Evolutionary conservation across 2,888 invertebrate genomes (phyloP), one percentile per base, ranked within the genome.

Genomic region (Sesia bembeciformis): DNA sequence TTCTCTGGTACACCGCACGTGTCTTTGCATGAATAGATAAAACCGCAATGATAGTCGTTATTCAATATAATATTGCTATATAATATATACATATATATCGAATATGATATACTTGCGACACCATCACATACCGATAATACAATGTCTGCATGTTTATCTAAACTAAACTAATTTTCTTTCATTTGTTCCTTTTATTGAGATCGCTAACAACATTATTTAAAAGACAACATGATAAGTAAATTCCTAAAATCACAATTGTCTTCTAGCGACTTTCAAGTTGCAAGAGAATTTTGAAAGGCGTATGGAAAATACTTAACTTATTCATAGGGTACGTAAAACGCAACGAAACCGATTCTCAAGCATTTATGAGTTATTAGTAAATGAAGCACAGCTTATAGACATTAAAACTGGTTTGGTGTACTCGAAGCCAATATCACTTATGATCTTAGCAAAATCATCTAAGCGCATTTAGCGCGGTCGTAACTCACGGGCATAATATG

Each of bases 21-120:
- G 85, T 76, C 76, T 75, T 70, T 67, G 78, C 72, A 79, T 77
- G 74, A 74, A 63, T 66, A 74, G 78, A 77, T 80, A 70, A 66
- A 67, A 65, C 68, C 64, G 62, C 63, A 59, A 63, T 68, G 81
- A 83, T 82, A 76, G 65, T 64, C 63, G 74, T 75, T 79, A 79
- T 68, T 71, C 64, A 68, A 66, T 74, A 70, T 74, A 71, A 76
- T 75, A 75, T 71, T 78, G 72, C 72, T 68, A 64, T 73, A 23
- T 23, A 2, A 23, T 23, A 23, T 23, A 23, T 23, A 23, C 23
- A 23, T 23, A 23, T 23, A 23, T 23, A 23, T 23, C 23, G 23
- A 23, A 23, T 23, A 23, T 23, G 2, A 23, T 23, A 23, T 23
- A 23, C 23, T 46, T 8, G 8, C 46, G 46, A 46, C 46, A 46